Conservation (phyloP, 2,888 invertebrate genomes). For the Diarsia brunnea region DNA sequence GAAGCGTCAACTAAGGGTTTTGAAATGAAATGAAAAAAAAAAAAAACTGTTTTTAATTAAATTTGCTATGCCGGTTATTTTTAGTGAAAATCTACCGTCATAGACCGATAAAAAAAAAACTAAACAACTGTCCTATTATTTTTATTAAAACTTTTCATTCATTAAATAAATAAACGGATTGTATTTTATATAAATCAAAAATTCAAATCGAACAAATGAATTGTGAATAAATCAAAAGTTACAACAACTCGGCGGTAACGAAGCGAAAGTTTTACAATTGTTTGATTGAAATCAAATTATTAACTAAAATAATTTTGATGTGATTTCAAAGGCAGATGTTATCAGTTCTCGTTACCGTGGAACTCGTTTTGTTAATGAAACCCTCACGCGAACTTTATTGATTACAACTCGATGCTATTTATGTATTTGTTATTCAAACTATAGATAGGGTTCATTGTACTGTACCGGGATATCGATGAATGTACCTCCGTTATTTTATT, state of each 20-base stretch:
- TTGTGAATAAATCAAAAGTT: constrained; percentile 75
- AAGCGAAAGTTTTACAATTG: constrained; percentile 69
- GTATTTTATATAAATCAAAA: constrained; percentile 72
- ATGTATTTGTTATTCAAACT: constrained; percentile 13
- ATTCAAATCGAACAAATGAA: constrained; percentile 74
- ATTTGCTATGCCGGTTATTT: not conserved
- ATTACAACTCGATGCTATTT: constrained; percentile 44
- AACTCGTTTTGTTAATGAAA: constrained; percentile 54
- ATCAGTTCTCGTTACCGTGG: constrained; percentile 57
- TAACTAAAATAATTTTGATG: constrained; percentile 68
- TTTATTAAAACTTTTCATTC: constrained; percentile 49
- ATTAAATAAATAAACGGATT: constrained; percentile 65
- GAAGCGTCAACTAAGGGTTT: too few relatives aligned
- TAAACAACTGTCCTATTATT: constrained; percentile 9
- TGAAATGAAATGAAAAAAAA: too few relatives aligned
- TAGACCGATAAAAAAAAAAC: not conserved
- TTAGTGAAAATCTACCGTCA: not conserved
- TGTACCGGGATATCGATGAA: not conserved
- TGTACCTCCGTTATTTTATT: not conserved
- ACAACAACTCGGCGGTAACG: constrained; percentile 68
- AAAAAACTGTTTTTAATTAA: too few relatives aligned
- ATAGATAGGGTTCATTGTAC: not conserved
- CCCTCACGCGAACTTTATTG: constrained; percentile 47
- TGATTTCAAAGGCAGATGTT: constrained; percentile 68
- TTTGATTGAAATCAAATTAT: constrained; percentile 72